Evolutionary conservation across 1,140 invertebrate genomes (phyloP), one percentile per base, ranked within the genome.

Genomic region (Phymastichus coffea): DNA sequence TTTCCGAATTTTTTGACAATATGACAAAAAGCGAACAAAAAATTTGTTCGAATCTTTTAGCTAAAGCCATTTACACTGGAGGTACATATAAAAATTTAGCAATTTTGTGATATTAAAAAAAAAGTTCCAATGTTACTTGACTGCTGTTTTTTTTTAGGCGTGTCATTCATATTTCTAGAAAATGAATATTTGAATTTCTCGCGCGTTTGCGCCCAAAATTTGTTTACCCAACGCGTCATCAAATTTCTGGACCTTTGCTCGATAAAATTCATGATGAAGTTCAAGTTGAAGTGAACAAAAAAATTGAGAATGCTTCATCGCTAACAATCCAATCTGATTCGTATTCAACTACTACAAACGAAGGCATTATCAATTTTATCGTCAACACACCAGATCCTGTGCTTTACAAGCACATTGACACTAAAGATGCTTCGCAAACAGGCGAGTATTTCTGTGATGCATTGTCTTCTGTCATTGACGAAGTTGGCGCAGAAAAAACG

Each of bases 301-400:
- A 57, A 57, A n/a, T 38, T 25, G 20, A 17, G 3, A 17, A 37
- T 12, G 33, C 53, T 38, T 19, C n/a, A 19, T 20, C 35, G 14
- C 26, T 60, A 17, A 33, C 43, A 44, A 15, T 60, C 6, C 58
- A 61, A 26, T 56, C 48, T 38, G 57, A 63, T 48, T 37, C 44
- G 6, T 66, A 57, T 54, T 47, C 56, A 2, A 66, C 63, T 48
- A 8, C 61, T 2, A 35, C 54, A 23, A 57, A 57, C 3, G 64
- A 66, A 33, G 52, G 57, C 7, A 61, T 63, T 22, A 53, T 66
- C 0, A 68, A 67, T 51, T 67, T 66, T 28, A 52, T 67, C 30
- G 52, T 66, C 1, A 70, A 62, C 4, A 67, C 64, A 6, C 59
- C 60, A 25, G 55, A 66, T 15, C 59, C 62, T 0, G 56, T 67